Conservation (phyloP, 2,113 vertebrate genomes). For the Anhinga rufa region DNA sequence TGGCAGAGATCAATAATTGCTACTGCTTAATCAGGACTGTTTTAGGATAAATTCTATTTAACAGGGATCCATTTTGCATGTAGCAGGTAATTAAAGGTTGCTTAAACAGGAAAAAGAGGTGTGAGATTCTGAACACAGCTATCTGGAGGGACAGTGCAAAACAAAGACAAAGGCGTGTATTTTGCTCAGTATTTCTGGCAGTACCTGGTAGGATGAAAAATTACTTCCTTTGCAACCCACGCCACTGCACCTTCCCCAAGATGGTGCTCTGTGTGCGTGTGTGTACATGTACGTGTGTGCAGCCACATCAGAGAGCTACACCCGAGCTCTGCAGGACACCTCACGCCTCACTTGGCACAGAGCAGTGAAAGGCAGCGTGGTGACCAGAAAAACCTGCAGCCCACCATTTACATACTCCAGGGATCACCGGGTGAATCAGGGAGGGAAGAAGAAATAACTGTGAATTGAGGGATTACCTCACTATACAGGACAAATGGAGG, state of each 20-base stretch:
- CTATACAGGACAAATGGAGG: neutral
- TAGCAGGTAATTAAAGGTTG: slow-evolving; percentile 18
- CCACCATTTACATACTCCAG: neutral
- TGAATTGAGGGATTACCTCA: neutral
- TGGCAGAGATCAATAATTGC: slow-evolving; percentile 45
- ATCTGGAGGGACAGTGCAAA: neutral
- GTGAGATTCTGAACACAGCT: neutral
- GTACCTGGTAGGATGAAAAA: neutral
- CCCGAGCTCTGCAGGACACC: neutral
- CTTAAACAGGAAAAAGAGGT: slow-evolving; percentile 11
- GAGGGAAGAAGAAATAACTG: neutral
- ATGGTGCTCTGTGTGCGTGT: neutral
- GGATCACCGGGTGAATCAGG: neutral
- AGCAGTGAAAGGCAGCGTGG: neutral
- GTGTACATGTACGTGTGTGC: rapidly evolving
- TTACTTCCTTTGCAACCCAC: neutral
- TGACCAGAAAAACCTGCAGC: neutral
- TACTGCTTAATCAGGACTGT: slow-evolving; percentile 33
- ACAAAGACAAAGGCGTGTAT: neutral
- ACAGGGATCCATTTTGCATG: slow-evolving; percentile 43
- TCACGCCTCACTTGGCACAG: neutral
- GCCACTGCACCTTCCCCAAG: neutral
- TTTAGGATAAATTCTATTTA: slow-evolving; percentile 40
- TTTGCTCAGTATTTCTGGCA: neutral
- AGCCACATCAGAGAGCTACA: neutral